Base-by-base conservation (phyloP, 2,797 vertebrate genomes). In the Sebastes aleutianus region DNA sequence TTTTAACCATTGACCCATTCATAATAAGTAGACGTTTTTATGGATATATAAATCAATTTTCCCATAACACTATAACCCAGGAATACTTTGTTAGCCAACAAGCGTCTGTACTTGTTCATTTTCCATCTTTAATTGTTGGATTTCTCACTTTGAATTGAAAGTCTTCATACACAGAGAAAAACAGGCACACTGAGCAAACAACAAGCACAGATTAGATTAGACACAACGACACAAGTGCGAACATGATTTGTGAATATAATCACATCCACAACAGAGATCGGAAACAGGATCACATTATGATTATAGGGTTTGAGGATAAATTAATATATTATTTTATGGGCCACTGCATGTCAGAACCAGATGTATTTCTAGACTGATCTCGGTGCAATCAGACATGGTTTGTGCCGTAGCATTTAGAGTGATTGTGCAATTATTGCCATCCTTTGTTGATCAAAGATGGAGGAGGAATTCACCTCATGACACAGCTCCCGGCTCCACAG, bases 381-480 rank as follows among this genome's bases (percentile, higher is more conserved):
- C 18, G 6, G 61, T 59, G 31, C 36, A 61, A 47, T 74, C 63
- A 74, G 39, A 66, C 18, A 18, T 10, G 9, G 22, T 74, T 79
- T 76, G 66, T 70, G 56, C 24, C 12, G 58, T 73, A 62, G 20
- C 47, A 39, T 83, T 84, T 39, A 3, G 32, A 74, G n/a, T 26
- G 53, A 70, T 57, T 80, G 66, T 54, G 69, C 65, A 89, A 72
- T 80, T 67, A 70, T 65, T 74, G 18, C n/a, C 39, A 32, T 63
- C 73, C 47, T 67, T 84, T 81, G 78, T 68, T 70, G 56, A 83
- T 86, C 50, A 73, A 64, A 82, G 54, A 76, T 20, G 50, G 59
- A 80, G 6, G 9, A 80, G 24, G 53, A 54, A 75, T 62, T 82
- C 6, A 24, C 7, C 3, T 34, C 6, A 36, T 16, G 54, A 53